Base-by-base conservation (phyloP, 53 echinoderm and acorn worm species). In the Paracentrotus lividus region DNA sequence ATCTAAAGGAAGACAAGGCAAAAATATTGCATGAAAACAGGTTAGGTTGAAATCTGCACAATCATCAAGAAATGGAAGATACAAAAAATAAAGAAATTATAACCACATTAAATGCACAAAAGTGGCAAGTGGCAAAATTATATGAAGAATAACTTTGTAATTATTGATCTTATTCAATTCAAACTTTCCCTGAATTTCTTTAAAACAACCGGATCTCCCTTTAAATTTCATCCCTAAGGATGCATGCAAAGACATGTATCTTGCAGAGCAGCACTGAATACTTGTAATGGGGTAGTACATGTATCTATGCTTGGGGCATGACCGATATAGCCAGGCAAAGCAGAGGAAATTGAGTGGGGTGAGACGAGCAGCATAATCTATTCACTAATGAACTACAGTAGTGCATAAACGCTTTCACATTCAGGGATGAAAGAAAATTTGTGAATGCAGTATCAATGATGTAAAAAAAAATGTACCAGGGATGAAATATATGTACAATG, bases 251-350 rank as follows among this genome's bases (percentile, higher is more conserved):
- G 81, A 81, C 81, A 44, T 81, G 81, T 14, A 81, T 47, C 81
- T 47, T 47, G 26, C 81, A 81, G 9, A 23, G n/a, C 24, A 81
- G 81, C 81, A 81, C 44, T 81, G 81, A 81, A 81, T 81, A 81
- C 81, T 13, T 81, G 81, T 81, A 81, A 76, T 81, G 45, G 44
- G 81, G 81, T 81, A 81, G 13, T 81, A 81, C 81, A 81, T 81
- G 47, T 0, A 33, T 36, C 81, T 23, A 34, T 81, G 81, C 81
- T 81, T 81, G 81, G 27, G 81, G 81, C 81, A 81, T 81, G 18
- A 9, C 12, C 6, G n/a, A 81, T 14, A 78, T 78, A 81, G 44
- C 47, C 81, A 81, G 81, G 81, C 47, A 47, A n/a, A 81, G 47
- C 81, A 76, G 81, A 81, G 49, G n/a, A 45, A 81, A 81, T 81